phyloP scores from a whole-genome alignment of 2,797 vertebrate species.

The Bufotes viridis region DNA sequence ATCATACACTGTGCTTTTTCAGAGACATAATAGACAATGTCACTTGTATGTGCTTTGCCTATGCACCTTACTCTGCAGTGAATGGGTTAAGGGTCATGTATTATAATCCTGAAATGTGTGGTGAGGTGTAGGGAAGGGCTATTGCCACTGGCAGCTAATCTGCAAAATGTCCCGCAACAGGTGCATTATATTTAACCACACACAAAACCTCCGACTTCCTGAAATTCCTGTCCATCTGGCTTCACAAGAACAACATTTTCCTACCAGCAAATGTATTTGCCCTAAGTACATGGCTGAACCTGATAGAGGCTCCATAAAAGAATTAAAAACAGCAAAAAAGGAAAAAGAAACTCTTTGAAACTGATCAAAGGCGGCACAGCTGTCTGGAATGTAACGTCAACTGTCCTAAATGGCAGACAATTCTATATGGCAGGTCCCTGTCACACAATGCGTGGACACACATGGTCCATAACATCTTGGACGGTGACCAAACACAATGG shows the following conservation, averaged over 20 bases:
- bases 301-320: conserved; percentile 44
- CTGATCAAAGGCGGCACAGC: conserved; percentile 49
- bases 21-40: background rate
- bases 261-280: conserved; percentile 36
- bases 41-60: background rate
- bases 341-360: conserved; percentile 49
- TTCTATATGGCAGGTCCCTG: conserved; percentile 13
- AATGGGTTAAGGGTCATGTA: conserved; percentile 15
- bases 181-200: conserved; percentile 47
- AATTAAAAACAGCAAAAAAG: conserved; percentile 43
- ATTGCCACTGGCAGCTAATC: conserved; percentile 6
- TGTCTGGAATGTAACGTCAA: conserved; percentile 9
- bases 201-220: conserved; percentile 42
- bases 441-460: background rate
- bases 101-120: background rate
- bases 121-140: background rate
- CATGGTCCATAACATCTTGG: background rate
- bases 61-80: background rate
- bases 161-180: conserved; percentile 35
- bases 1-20: background rate
- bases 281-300: conserved; percentile 29
- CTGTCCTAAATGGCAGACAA: background rate
- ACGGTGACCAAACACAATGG: background rate
- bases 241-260: conserved; percentile 52
- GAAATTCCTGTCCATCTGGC: conserved; percentile 59